Base-by-base conservation (phyloP, 2,113 vertebrate species). In the Aplodontia rufa region DNA sequence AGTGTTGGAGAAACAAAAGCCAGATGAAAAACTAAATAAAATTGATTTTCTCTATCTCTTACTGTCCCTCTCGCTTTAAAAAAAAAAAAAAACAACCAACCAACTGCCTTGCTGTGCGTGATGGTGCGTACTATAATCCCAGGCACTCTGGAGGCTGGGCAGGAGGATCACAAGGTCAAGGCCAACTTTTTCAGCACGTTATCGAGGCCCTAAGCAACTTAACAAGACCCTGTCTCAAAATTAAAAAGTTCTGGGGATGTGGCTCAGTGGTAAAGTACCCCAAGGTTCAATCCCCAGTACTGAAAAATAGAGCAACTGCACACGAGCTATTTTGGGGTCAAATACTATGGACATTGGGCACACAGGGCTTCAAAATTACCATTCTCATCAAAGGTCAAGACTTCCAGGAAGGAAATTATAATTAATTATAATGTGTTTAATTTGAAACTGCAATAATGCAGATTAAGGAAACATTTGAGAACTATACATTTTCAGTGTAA, bases 331-430 rank as follows among this genome's bases (percentile, higher is more conserved):
- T 98, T 99, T 97, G 98, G 99, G 76, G 98, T 99, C 99, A 80
- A 99, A 99, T 96, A 99, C 99, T 45, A 99, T 99, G 99, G 99
- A 99, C 98, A 99, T 99, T 64, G 99, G 99, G 51, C 99, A 99
- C 80, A 99, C 99, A 13, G 98, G 99, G 98, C 97, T 99, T 95
- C 99, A 99, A 49, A 99, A 99, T 97, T 98, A 98, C 97, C 96
- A 99, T 74, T 99, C 99, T 68, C 98, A 99, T 75, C 99, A 99
- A 98, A 99, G 99, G 99, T 99, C 97, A 98, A 97, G 8, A 0
- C 68, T 88, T 72, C 71, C 8, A 19, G 19, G 72, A 72, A 92
- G 64, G 32, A 37, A 80, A 62, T 51, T 35, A 6, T 26, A 62
- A n/a, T 64, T 53, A 76, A 47, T 55, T 76, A 28, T 28, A 37